These are phyloP conservation scores for Microtus oregoni DNA, from an alignment of 2,113 vertebrate species.

Conservation along the genomic window DNA sequence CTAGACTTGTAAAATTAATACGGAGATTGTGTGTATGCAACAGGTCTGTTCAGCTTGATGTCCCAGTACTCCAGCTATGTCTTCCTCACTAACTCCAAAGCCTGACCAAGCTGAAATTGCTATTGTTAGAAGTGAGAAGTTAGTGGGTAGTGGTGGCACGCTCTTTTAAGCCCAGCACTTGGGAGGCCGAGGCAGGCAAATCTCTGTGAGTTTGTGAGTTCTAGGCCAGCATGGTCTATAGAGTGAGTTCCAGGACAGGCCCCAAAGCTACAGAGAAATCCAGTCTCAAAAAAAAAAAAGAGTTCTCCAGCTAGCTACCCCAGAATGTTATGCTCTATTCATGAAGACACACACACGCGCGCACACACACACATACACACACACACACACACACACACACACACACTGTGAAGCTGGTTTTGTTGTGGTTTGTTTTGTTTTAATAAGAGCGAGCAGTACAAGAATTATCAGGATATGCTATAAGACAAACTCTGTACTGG, in stretches of 20 bases:
- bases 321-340: background rate
- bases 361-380: background rate
- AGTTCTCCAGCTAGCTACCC: background rate
- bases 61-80: background rate
- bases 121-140: background rate
- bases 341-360: background rate
- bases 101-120: background rate
- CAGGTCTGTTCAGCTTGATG: background rate
- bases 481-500: conserved; percentile 56
- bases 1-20: background rate
- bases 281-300: background rate
- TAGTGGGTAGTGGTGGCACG: too few species aligned
- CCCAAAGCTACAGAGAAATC: too few species aligned
- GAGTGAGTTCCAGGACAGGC: too few species aligned
- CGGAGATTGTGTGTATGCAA: background rate
- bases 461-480: background rate
- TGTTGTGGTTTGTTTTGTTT: background rate
- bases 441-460: background rate
- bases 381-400: too few species aligned
- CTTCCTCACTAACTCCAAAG: background rate
- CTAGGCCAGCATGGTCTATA: too few species aligned
- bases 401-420: background rate
- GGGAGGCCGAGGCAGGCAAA: too few species aligned
- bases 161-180: too few species aligned
- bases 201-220: too few species aligned